These are phyloP conservation scores for Eriocheir sinensis DNA, from an alignment of 1,140 invertebrate species.

Conservation along the genomic window DNA sequence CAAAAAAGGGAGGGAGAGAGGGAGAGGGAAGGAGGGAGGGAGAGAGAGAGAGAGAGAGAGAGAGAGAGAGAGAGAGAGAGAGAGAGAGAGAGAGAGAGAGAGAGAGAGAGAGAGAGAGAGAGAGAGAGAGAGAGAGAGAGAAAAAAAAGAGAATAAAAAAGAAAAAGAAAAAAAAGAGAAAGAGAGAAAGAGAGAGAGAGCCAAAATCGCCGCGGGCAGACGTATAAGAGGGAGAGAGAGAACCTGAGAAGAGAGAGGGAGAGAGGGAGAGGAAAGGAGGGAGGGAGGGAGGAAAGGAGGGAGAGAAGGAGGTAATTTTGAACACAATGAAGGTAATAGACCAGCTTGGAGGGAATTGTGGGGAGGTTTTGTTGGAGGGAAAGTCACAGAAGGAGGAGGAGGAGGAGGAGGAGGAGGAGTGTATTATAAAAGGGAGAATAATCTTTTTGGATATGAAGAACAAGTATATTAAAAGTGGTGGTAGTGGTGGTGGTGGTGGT, in stretches of 20 bases:
- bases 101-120: background rate
- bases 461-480: no score
- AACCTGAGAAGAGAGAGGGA: background rate
- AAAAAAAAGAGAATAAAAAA: background rate
- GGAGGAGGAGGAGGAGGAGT: background rate
- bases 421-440: background rate
- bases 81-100: background rate
- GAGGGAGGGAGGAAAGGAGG: background rate
- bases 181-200: slow-evolving; percentile 65
- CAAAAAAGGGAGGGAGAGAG: background rate
- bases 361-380: slow-evolving; percentile 30
- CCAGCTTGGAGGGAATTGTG: slow-evolving; percentile 42
- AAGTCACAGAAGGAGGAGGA: slow-evolving; percentile 36
- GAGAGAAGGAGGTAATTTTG: slow-evolving; percentile 53
- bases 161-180: slow-evolving; percentile 31
- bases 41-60: slow-evolving; percentile 25
- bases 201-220: background rate
- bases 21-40: background rate
- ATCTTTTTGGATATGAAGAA: no score
- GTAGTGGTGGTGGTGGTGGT: no score
- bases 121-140: background rate
- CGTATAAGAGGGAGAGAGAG: background rate
- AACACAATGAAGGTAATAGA: slow-evolving; percentile 65
- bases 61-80: background rate
- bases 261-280: background rate